These are phyloP conservation scores for Linepithema humile DNA, from an alignment of 1,140 invertebrate genomes.

Conservation along the genomic window DNA sequence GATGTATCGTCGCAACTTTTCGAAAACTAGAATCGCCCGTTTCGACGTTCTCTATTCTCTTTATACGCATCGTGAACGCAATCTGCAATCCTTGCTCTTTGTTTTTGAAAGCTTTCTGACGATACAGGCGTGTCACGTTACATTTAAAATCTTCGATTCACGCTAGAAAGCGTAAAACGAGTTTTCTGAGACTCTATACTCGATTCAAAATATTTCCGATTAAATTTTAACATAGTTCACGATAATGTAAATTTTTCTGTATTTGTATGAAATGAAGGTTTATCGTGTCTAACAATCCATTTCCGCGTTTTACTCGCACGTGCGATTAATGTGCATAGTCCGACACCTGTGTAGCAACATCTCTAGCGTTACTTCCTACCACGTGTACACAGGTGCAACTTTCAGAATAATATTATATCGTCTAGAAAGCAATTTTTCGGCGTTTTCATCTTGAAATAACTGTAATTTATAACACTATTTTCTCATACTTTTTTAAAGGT, in stretches of 20 bases:
- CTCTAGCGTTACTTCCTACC: slow-evolving; percentile 78
- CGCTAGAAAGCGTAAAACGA: not conserved
- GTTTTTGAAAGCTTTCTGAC: not conserved
- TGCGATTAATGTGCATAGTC: slow-evolving; percentile 71
- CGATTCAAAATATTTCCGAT: not conserved
- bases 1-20: slow-evolving; percentile 34
- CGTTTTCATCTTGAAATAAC: no score
- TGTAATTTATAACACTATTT: not conserved
- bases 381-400: slow-evolving; percentile 79
- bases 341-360: slow-evolving; percentile 75
- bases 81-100: not conserved
- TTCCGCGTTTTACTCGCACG: slow-evolving; percentile 72
- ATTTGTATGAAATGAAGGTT: slow-evolving; percentile 6
- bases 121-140: not conserved
- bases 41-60: not conserved
- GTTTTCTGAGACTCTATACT: not conserved
- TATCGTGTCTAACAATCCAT: slow-evolving; percentile 46
- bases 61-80: not conserved
- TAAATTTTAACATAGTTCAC: not conserved
- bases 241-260: not conserved
- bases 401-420: not conserved
- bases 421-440: no score
- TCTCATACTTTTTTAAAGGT: not conserved
- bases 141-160: not conserved
- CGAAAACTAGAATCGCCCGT: slow-evolving; percentile 14